These are phyloP conservation scores for Casuarius casuarius DNA, from an alignment of 2,113 vertebrate species.

Conservation along the genomic window DNA sequence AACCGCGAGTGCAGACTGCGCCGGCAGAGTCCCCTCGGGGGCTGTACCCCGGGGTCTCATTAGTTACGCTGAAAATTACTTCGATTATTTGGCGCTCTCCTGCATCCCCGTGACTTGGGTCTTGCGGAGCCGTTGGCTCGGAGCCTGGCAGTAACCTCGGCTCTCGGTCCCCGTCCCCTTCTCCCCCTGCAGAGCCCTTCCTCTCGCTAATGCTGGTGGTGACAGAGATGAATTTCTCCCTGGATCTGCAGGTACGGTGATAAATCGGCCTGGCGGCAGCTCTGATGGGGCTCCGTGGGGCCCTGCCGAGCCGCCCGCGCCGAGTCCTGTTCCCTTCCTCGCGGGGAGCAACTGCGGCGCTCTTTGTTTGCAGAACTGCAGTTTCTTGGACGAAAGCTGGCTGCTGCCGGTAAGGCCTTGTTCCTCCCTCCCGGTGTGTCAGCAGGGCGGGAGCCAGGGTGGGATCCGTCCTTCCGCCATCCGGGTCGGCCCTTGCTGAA, in stretches of 20 bases:
- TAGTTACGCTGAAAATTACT: background rate
- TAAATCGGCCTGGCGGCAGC: background rate
- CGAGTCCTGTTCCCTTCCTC: background rate
- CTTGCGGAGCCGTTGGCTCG: background rate
- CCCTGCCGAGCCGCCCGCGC: accelerated
- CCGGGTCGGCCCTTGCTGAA: background rate
- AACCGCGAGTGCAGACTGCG: too few species aligned
- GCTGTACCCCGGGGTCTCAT: background rate
- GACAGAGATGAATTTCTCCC: constrained; percentile 82
- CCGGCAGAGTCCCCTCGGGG: background rate
- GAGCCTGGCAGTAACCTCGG: accelerated
- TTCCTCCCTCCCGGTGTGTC: background rate
- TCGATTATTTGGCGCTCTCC: background rate
- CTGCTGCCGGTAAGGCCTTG: constrained; percentile 76
- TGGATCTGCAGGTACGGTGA: constrained; percentile 80
- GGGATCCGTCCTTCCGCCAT: accelerated
- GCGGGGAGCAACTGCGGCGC: accelerated
- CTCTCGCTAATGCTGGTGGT: constrained; percentile 81
- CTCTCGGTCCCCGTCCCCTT: background rate
- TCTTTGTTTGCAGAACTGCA: constrained; percentile 79
- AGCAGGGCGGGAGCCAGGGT: background rate
- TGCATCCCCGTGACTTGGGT: accelerated
- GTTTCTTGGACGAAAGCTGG: constrained; percentile 88
- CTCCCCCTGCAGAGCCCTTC: constrained; percentile 78
- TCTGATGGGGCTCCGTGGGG: background rate